Evolutionary conservation across 2,113 vertebrate genomes (phyloP), one percentile per base, ranked within the genome.

Genomic region (Miniopterus natalensis): DNA sequence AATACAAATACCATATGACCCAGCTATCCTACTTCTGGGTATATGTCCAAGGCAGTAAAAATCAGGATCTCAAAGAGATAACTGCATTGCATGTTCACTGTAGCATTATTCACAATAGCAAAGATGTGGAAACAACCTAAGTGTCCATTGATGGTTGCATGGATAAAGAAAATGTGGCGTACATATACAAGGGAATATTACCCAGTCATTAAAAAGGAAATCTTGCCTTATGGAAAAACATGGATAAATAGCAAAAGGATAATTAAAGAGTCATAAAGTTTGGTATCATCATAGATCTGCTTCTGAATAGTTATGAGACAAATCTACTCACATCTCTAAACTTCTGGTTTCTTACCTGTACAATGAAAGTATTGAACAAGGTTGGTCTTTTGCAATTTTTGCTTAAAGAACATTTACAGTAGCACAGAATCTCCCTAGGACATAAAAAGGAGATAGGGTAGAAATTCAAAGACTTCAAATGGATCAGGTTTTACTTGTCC

Each of bases 401-500:
- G 31, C 25, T 74, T 57, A 66, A 87, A 74, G 47, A 68, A 74
- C 27, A 66, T 75, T 66, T 74, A 36, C 36, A 59, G 27, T 57
- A 36, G 36, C 36, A 36, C 36, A 36, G 66, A 88, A 66, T 88
- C 27, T 68, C 57, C 57, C 68, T 81, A 49, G 59, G 31, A 87
- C 27, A 81, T 80, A 47, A 95, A 74, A 66, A 42, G 57, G 29
- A 75, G 9, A 74, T 14, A 88, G 25, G 47, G 47, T 55, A 63
- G 40, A 42, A 74, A 87, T 87, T 59, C 75, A 75, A 65, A 92
- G 23, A 81, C 57, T 87, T 90, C 36, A 85, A 42, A 75, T 45
- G 84, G 74, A 57, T 42, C 36, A 59, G 23, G 42, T 51, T 93
- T 70, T 59, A 79, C 51, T 59, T 93, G 53, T 73, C 25, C 27